A percentile compares a stretch with the other conserved stretches of the same genome.
phyloP scores from a whole-genome alignment of 2,888 invertebrate species.

The Aporophyla lueneburgensis region DNA sequence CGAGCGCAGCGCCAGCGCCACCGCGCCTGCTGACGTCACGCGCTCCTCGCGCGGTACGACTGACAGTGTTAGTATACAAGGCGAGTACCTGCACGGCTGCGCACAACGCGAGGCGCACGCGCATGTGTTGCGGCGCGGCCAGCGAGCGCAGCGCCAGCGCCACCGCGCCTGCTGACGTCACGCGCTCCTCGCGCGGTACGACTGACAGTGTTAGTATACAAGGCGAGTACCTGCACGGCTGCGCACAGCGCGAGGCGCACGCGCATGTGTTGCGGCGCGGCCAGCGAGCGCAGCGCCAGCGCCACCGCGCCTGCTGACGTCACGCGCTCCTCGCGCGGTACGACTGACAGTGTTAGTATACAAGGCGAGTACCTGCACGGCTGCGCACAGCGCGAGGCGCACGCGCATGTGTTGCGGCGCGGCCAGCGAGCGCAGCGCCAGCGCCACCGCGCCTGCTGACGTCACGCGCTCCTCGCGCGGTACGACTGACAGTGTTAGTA shows the following conservation, averaged over 20 bases:
- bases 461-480: conserved; percentile 89
- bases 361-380: conserved; percentile 76
- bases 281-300: conserved; percentile 93
- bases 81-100: conserved; percentile 79
- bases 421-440: conserved; percentile 93
- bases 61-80: neutral
- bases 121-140: conserved; percentile 87
- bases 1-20: conserved; percentile 94
- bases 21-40: conserved; percentile 92
- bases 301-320: conserved; percentile 93
- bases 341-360: neutral
- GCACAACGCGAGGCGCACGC: conserved; percentile 90
- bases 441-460: conserved; percentile 92
- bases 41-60: conserved; percentile 80
- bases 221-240: conserved; percentile 77
- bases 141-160: conserved; percentile 94
- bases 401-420: conserved; percentile 88
- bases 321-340: conserved; percentile 86
- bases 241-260: conserved; percentile 90
- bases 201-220: neutral
- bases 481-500: too few relatives aligned
- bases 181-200: conserved; percentile 81
- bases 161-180: conserved; percentile 92
- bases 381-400: conserved; percentile 89
- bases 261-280: conserved; percentile 87